Evolutionary conservation across 2,113 vertebrate genomes (phyloP).

Genomic region (Corvus hawaiiensis): DNA sequence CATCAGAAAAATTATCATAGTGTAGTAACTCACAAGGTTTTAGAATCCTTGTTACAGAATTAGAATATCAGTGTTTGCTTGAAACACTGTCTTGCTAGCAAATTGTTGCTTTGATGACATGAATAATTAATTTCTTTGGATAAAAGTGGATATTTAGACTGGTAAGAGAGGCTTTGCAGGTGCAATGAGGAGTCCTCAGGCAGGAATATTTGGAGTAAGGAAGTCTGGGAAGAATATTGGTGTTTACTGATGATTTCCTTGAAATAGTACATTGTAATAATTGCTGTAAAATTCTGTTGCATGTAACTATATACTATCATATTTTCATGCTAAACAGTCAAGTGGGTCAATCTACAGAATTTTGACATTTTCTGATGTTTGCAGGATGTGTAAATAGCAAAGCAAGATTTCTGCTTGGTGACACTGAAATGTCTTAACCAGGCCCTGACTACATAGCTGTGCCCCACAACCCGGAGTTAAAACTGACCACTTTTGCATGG

Average conservation of each 20-base stretch:
- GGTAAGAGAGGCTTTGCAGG: not conserved
- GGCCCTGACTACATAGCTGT: not conserved
- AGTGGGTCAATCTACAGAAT: not conserved
- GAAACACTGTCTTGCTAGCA: not conserved
- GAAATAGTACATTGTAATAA: not conserved
- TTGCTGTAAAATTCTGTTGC: not conserved
- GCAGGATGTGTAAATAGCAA: not conserved
- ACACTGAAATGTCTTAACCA: not conserved
- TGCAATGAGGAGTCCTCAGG: not conserved
- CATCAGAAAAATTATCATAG: not conserved
- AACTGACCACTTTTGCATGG: not conserved
- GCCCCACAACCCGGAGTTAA: not conserved
- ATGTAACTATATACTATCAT: not conserved
- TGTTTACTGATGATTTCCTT: not conserved
- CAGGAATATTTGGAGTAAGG: not conserved
- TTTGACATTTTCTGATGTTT: not conserved
- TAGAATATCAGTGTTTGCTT: not conserved
- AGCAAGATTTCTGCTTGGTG: not conserved
- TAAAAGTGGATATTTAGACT: not conserved
- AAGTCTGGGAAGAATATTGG: not conserved
- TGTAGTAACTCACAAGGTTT: not conserved
- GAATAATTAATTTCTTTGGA: conserved; percentile 6
- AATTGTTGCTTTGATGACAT: not conserved
- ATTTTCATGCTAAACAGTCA: not conserved
- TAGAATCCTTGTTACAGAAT: not conserved